phyloP scores from a whole-genome alignment of 37 sponge, comb jelly and placozoan species.

The Eunapius fragilis region DNA sequence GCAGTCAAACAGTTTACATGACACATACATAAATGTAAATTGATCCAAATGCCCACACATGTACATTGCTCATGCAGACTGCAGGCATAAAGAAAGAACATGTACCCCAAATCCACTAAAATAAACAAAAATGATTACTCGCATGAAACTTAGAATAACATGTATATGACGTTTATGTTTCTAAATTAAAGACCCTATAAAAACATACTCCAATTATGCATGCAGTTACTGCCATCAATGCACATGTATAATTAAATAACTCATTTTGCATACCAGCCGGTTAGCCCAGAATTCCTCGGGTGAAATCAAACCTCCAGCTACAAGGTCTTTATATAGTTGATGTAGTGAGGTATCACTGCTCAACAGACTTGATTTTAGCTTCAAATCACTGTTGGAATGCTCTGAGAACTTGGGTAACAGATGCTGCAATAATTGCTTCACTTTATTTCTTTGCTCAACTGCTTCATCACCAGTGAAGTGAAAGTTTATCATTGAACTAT shows the following conservation, averaged over 20 bases:
- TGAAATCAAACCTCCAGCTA: constrained; percentile 66
- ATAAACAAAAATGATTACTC: too few species aligned
- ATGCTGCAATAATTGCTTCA: constrained; percentile 50
- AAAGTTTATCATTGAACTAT: constrained; percentile 44
- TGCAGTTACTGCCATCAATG: neutral
- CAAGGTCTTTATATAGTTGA: constrained; percentile 89
- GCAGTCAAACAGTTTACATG: too few species aligned
- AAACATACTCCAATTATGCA: neutral
- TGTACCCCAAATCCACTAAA: too few species aligned
- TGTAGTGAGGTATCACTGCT: constrained; percentile 53
- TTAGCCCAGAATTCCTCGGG: constrained; percentile 94
- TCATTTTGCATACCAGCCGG: constrained; percentile 8
- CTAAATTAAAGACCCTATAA: too few species aligned
- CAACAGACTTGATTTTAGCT: constrained; percentile 72
- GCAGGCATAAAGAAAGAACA: too few species aligned
- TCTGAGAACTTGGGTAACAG: constrained; percentile 32
- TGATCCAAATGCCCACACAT: too few species aligned
- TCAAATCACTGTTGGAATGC: constrained; percentile 61
- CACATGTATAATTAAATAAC: neutral
- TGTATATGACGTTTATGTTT: too few species aligned
- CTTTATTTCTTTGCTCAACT: constrained; percentile 44
- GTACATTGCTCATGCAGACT: too few species aligned
- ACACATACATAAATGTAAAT: neutral
- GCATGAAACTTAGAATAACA: too few species aligned
- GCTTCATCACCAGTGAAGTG: constrained; percentile 73